phyloP scores from a whole-genome alignment of 2,113 vertebrate species.

The Lampris megalopsis region DNA sequence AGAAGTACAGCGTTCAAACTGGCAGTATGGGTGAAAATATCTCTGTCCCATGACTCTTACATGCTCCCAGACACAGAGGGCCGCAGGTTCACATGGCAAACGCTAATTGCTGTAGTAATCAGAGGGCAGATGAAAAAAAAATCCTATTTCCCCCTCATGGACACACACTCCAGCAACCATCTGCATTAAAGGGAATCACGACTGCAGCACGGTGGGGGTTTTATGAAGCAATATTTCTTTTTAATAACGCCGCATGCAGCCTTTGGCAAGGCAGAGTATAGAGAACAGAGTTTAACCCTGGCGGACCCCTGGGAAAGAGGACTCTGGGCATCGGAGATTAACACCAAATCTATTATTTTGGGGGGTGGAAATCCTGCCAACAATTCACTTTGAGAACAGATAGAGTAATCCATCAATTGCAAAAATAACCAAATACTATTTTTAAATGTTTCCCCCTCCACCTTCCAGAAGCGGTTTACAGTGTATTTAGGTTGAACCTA shows the following conservation, averaged over 20 bases:
- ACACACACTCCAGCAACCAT: slow-evolving; percentile 47
- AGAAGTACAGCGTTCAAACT: slow-evolving; percentile 35
- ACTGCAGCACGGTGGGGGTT: slow-evolving; percentile 54
- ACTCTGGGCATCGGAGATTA: slow-evolving; percentile 44
- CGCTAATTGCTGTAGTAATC: slow-evolving; percentile 60
- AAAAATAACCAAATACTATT: neutral
- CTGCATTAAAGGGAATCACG: slow-evolving; percentile 63
- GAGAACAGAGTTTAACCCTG: slow-evolving; percentile 74
- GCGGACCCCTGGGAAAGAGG: slow-evolving; percentile 53
- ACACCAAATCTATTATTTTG: slow-evolving; percentile 62
- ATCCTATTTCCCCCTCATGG: slow-evolving; percentile 41
- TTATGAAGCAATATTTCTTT: slow-evolving; percentile 83
- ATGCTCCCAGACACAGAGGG: slow-evolving; percentile 21
- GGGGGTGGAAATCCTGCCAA: slow-evolving; percentile 44
- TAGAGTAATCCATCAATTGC: slow-evolving; percentile 39
- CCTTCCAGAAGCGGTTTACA: neutral
- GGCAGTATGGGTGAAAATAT: slow-evolving; percentile 38
- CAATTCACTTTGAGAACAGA: slow-evolving; percentile 38
- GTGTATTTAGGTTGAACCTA: no score
- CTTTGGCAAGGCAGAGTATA: slow-evolving; percentile 63
- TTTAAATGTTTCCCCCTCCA: neutral
- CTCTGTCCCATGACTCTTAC: slow-evolving; percentile 40
- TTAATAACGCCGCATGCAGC: slow-evolving; percentile 71
- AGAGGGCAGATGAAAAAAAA: slow-evolving; percentile 35
- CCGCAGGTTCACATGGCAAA: slow-evolving; percentile 49